These are phyloP conservation scores for Neotoma lepida DNA, from an alignment of 2,113 vertebrate species.

Conservation along the genomic window DNA sequence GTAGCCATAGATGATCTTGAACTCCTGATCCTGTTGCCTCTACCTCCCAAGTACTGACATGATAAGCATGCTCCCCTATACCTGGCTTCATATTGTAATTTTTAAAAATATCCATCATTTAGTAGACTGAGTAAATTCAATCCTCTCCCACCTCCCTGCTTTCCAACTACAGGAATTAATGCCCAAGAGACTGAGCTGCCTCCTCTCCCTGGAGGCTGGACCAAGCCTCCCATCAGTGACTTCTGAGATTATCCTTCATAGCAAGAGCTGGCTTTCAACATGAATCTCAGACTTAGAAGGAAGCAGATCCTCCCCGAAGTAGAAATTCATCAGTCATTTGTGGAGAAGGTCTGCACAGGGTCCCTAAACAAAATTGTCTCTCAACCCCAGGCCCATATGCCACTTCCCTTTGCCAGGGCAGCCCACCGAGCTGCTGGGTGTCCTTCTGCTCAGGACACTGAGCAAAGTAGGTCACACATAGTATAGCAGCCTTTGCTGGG, in stretches of 20 bases:
- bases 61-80: too few species aligned
- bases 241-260: neutral
- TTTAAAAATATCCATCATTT: neutral
- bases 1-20: neutral
- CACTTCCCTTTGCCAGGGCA: constrained; percentile 65
- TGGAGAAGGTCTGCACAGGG: constrained; percentile 12
- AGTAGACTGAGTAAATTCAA: neutral
- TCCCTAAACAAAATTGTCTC: constrained; percentile 58
- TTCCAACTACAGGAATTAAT: neutral
- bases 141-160: neutral
- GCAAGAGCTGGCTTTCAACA: neutral
- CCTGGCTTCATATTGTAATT: neutral
- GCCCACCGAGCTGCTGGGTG: constrained; percentile 65
- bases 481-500: constrained; percentile 30
- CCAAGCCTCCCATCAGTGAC: neutral
- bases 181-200: neutral
- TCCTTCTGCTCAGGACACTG: constrained; percentile 65
- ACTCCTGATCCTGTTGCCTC: neutral
- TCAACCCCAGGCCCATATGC: constrained; percentile 68
- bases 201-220: neutral
- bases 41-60: neutral
- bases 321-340: constrained; percentile 71
- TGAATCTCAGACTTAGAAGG: constrained; percentile 20
- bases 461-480: constrained; percentile 57
- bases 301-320: constrained; percentile 23